These are phyloP conservation scores for Neoscelio sp. DNA, from an alignment of 2,888 invertebrate genomes.

Conservation along the genomic window DNA sequence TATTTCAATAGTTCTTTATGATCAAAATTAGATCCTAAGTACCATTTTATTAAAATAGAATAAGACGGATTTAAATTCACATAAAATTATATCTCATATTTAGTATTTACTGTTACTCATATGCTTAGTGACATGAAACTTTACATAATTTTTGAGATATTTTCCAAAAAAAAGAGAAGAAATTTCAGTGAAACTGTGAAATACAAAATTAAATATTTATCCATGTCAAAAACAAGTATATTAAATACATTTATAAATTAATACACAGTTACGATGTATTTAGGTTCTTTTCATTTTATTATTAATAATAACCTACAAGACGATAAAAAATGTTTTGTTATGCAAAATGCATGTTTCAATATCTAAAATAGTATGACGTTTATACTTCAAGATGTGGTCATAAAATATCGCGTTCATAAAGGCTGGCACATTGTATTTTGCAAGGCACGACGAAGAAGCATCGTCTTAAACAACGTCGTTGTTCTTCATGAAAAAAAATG, in stretches of 20 bases:
- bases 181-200: too few relatives aligned
- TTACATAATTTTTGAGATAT: too few relatives aligned
- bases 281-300: not conserved
- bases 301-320: conserved; percentile 13
- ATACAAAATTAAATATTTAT: too few relatives aligned
- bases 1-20: too few relatives aligned
- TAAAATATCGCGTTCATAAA: conserved; percentile 51
- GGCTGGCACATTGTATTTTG: conserved; percentile 37
- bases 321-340: conserved; percentile 40
- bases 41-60: too few relatives aligned
- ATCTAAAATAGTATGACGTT: conserved; percentile 25
- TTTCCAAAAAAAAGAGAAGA: too few relatives aligned
- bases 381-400: conserved; percentile 22
- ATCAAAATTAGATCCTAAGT: too few relatives aligned
- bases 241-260: conserved; percentile 7
- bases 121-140: too few relatives aligned
- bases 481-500: conserved; percentile 49
- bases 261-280: not conserved
- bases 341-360: conserved; percentile 47
- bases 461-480: conserved; percentile 43
- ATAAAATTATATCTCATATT: too few relatives aligned
- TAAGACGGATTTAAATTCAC: too few relatives aligned
- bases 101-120: too few relatives aligned
- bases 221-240: too few relatives aligned
- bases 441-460: conserved; percentile 35